Percentiles rank a stretch among this genome's conserved stretches.
Evolutionary conservation across 2,113 vertebrate genomes (phyloP).

Genomic region (Australoheros scitulus): DNA sequence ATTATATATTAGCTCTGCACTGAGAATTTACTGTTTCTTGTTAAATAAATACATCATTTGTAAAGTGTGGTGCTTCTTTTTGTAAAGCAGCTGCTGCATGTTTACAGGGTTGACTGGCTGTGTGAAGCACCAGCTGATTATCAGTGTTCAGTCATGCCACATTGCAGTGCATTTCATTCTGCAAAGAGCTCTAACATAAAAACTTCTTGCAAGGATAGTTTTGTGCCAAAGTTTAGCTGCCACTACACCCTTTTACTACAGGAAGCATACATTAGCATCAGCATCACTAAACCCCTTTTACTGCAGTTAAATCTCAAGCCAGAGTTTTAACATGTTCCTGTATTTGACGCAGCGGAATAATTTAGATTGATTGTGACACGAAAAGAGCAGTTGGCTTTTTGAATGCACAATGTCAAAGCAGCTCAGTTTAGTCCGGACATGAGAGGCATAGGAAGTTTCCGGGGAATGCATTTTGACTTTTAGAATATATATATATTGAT

Average conservation of each 20-base stretch:
- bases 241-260: background rate
- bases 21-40: background rate
- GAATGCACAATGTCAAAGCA: background rate
- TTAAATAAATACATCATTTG: constrained; percentile 51
- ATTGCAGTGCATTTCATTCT: background rate
- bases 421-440: background rate
- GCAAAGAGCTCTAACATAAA: constrained; percentile 14
- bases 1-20: constrained; percentile 13
- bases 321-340: background rate
- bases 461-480: background rate
- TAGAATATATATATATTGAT: background rate
- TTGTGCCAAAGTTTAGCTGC: constrained; percentile 20
- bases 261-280: constrained; percentile 5
- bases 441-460: too few species aligned
- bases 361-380: background rate
- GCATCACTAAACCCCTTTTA: background rate
- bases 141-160: background rate
- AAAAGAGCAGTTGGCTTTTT: background rate
- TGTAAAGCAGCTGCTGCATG: background rate
- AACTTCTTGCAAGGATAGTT: constrained; percentile 1
- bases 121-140: background rate
- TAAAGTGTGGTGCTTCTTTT: constrained; percentile 26
- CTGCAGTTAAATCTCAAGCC: background rate
- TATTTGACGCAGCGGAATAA: background rate
- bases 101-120: background rate